Evolutionary conservation across 2,797 vertebrate genomes (phyloP).

Genomic region (Pipistrellus pygmaeus): DNA sequence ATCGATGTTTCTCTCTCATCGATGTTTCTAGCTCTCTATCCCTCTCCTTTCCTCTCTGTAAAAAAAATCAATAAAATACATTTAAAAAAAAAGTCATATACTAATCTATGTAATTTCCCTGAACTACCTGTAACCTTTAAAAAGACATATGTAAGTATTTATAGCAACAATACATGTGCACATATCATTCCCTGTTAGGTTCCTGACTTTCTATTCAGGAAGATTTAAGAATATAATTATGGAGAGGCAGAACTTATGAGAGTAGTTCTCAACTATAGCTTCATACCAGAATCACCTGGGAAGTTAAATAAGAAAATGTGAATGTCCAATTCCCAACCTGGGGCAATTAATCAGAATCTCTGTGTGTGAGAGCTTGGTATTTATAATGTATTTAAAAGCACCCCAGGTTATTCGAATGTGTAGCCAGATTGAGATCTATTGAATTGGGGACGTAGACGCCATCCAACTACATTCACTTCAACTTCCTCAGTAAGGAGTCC

Average conservation of each 20-base stretch:
- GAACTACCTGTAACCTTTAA: conserved; percentile 1
- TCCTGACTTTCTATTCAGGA: conserved; percentile 22
- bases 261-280: conserved; percentile 4
- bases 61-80: too few species aligned
- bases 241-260: background rate
- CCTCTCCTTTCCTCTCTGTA: too few species aligned
- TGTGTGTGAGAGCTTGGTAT: background rate
- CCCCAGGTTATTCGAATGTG: background rate
- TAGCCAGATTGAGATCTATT: background rate
- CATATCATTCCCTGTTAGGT: conserved; percentile 12
- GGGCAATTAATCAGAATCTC: conserved; percentile 10
- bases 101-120: background rate
- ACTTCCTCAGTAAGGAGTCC: background rate
- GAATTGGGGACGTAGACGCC: background rate
- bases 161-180: background rate
- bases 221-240: conserved; percentile 38
- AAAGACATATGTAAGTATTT: conserved; percentile 35
- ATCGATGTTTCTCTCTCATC: too few species aligned
- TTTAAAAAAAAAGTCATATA: background rate
- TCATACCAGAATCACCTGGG: conserved; percentile 7
- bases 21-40: too few species aligned
- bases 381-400: background rate
- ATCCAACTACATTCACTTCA: background rate
- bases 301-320: conserved; percentile 20
- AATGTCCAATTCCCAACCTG: background rate